Evolutionary conservation across 1,140 invertebrate genomes (phyloP), one percentile per base, ranked within the genome.

Genomic region (Acromyrmex heyeri): DNA sequence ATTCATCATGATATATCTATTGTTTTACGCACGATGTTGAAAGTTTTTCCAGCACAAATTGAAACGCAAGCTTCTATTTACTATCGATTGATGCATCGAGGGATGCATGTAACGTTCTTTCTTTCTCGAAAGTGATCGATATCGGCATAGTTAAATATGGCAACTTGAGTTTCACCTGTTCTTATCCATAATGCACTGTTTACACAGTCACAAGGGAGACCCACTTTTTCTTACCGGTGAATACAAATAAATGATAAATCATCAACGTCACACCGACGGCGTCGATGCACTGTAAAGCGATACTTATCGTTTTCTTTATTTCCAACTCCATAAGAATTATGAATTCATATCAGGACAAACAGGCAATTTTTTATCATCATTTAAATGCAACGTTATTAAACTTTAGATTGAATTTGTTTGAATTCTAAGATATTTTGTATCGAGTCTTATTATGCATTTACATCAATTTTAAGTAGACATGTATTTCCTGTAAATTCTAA

Each of bases 241-340:
- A 81, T 81, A 90, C 89, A 91, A 93, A 90, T 91, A 87, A 92
- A 92, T 92, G 92, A 91, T 94, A 92, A 92, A 93, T 93, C 85
- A 90, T 91, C 87, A 50, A 53, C 79, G 70, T 70, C 72, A 50
- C 48, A 50, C 50, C 34, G 21, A 57, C 38, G 8, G 64, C 27
- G 27, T 34, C n/a, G 16, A 50, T 2, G 70, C n/a, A 38, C 27
- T 24, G 18, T 18, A 76, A 4, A 34, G 7, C 38, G 76, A 48
- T 55, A 6, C 27, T 82, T 50, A 64, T 59, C 57, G 12, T 44
- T 27, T 21, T 8, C 16, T 57, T 83, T 62, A 83, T 75, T 75
- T 75, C 18, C 14, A 75, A 6, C 38, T 18, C 16, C 18, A 18
- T 59, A 34, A 79, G 7, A 75, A 83, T 62, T 48, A 24, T 72